Evolutionary conservation across 2,113 vertebrate species (phyloP).

Genomic region (Eulacestoma nigropectus): DNA sequence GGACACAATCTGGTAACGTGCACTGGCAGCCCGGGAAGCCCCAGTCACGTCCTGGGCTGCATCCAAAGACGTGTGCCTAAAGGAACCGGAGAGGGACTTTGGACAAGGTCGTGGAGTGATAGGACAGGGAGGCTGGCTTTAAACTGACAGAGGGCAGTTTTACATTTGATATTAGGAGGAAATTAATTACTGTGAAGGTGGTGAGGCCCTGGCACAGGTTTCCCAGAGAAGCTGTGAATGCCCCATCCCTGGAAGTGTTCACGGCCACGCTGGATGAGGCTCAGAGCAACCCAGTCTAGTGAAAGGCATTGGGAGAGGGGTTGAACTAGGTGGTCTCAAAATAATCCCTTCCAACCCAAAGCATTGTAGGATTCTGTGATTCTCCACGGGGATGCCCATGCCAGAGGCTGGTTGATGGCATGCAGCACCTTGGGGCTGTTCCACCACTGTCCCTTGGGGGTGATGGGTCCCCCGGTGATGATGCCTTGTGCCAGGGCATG

Average conservation of each 20-base stretch:
- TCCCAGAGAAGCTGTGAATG: background rate
- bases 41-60: background rate
- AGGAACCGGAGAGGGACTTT: background rate
- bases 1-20: background rate
- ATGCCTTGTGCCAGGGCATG: accelerated
- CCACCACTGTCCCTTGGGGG: no score
- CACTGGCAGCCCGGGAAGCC: background rate
- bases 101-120: background rate
- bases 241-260: background rate
- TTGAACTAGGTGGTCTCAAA: background rate
- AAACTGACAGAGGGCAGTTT: background rate
- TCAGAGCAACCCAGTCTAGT: background rate
- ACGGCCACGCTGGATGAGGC: background rate
- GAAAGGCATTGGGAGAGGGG: background rate
- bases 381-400: accelerated
- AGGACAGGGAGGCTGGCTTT: background rate
- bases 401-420: background rate
- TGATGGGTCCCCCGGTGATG: accelerated
- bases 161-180: background rate
- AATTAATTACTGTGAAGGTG: background rate
- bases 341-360: background rate
- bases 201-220: background rate
- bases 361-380: background rate
- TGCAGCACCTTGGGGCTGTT: background rate
- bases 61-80: background rate